Percentiles rank a stretch among this genome's conserved stretches.
Evolutionary conservation across 2,888 invertebrate species (phyloP).

Genomic region (Rhingia campestris): DNA sequence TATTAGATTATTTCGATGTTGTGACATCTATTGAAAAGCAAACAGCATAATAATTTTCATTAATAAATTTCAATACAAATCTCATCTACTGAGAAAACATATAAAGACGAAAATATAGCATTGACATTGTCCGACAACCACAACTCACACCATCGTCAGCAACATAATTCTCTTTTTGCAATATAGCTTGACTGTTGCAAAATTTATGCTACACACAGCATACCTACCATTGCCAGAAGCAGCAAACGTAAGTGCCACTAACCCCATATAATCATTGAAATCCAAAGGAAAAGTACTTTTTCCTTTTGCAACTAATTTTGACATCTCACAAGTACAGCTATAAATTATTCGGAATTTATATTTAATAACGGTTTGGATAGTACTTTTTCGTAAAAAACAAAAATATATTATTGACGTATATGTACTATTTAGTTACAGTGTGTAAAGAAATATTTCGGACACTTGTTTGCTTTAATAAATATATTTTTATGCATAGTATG

Average conservation of each 20-base stretch:
- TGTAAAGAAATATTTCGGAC: too few species aligned
- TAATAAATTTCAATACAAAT: conserved; percentile 44
- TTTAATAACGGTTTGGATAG: conserved; percentile 41
- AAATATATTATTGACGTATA: background rate
- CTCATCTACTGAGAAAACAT: background rate
- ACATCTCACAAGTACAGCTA: conserved; percentile 36
- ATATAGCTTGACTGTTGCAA: conserved; percentile 56
- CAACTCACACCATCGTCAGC: background rate
- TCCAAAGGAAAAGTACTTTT: conserved; percentile 24
- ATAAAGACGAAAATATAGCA: conserved; percentile 36
- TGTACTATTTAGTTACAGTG: too few species aligned
- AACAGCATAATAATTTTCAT: conserved; percentile 30
- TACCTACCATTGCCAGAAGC: conserved; percentile 24
- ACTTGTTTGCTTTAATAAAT: too few species aligned
- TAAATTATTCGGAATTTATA: conserved; percentile 52
- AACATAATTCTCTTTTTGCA: conserved; percentile 47
- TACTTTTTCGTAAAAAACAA: background rate
- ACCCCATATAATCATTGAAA: conserved; percentile 35
- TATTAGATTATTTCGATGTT: conserved; percentile 29
- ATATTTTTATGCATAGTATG: too few species aligned
- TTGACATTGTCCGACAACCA: conserved; percentile 18
- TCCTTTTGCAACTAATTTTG: conserved; percentile 23
- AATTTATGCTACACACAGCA: conserved; percentile 56
- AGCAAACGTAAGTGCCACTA: conserved; percentile 40
- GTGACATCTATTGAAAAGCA: conserved; percentile 34